Conservation (phyloP, 2,113 vertebrate genomes). For the Zosterops borbonicus region DNA sequence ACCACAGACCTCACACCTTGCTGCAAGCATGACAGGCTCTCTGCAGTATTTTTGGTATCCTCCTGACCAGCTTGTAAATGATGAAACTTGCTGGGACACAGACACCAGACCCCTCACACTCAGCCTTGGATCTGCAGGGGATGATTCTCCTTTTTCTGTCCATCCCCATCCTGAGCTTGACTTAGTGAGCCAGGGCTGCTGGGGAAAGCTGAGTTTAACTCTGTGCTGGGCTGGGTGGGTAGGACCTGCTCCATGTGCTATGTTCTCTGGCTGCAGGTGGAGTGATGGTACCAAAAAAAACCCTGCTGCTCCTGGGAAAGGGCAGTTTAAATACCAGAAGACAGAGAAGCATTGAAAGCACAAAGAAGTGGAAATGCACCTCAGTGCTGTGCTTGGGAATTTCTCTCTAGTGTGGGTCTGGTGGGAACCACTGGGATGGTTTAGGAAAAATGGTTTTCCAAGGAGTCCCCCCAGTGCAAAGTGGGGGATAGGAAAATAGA, state of each 20-base stretch:
- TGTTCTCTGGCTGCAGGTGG: neutral
- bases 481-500: neutral
- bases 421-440: neutral
- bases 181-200: neutral
- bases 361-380: neutral
- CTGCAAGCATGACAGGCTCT: neutral
- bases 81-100: neutral
- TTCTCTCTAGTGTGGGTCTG: neutral
- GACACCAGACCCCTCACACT: neutral
- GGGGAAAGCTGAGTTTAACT: neutral
- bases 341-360: neutral
- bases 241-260: neutral
- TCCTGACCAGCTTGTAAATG: neutral
- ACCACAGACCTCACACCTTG: neutral
- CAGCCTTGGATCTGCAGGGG: neutral
- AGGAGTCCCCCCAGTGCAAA: neutral
- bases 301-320: neutral
- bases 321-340: neutral
- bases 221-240: neutral
- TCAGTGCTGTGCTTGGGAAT: accelerated
- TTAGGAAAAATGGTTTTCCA: neutral
- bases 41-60: neutral
- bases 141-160: neutral
- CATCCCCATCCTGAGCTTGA: neutral
- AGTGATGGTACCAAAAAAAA: neutral